A percentile compares a stretch with the other conserved stretches of the same genome.
phyloP scores from a whole-genome alignment of 2,797 vertebrate species.

The Chiroxiphia lanceolata region DNA sequence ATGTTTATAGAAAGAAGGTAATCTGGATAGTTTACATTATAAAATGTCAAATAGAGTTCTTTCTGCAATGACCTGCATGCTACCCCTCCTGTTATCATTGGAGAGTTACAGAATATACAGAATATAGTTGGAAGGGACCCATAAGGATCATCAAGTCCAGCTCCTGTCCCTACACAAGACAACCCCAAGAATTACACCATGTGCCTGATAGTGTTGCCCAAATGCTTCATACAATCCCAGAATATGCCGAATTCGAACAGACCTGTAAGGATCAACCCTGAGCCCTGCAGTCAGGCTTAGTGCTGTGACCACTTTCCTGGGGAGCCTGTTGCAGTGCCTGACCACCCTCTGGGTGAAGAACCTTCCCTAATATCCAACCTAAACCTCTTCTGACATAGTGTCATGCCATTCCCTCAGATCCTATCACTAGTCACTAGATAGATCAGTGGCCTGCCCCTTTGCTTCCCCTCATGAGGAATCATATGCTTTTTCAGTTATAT shows the following conservation, averaged over 20 bases:
- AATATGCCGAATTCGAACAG: neutral
- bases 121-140: neutral
- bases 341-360: neutral
- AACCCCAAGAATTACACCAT: neutral
- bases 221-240: neutral
- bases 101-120: neutral
- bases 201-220: neutral
- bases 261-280: neutral
- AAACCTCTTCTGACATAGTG: neutral
- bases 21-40: neutral
- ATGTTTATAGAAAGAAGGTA: neutral
- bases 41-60: neutral
- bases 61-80: neutral
- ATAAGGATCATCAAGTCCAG: neutral
- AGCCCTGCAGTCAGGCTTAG: neutral
- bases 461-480: neutral
- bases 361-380: neutral
- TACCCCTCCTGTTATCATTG: neutral
- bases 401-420: neutral
- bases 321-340: neutral
- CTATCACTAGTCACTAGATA: neutral
- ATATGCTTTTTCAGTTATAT: neutral
- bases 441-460: neutral
- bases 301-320: neutral
- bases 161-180: neutral